phyloP scores from a whole-genome alignment of 1,140 invertebrate genomes.

The Mactra quadrangularis region DNA sequence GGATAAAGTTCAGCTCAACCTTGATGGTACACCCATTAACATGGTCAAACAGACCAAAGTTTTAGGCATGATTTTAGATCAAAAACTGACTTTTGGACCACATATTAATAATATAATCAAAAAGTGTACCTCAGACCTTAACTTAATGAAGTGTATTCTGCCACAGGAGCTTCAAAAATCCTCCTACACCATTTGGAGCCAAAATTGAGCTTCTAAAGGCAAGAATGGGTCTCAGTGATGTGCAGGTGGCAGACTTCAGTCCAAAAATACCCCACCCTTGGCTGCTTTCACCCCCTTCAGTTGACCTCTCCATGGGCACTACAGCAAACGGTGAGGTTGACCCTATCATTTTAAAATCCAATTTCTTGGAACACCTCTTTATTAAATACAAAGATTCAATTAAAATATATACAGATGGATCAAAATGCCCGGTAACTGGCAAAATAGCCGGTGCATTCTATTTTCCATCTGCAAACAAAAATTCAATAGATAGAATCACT shows the following conservation, averaged over 20 bases:
- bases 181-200: background rate
- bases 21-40: constrained; percentile 4
- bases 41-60: constrained; percentile 1
- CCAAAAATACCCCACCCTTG: background rate
- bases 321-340: background rate
- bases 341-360: background rate
- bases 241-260: background rate
- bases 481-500: background rate
- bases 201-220: background rate
- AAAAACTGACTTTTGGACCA: constrained; percentile 17
- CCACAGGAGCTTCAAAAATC: background rate
- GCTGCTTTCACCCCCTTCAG: background rate
- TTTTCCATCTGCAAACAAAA: background rate
- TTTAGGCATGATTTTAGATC: constrained; percentile 7
- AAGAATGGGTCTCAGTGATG: background rate
- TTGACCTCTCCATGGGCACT: background rate
- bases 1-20: background rate
- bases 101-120: constrained; percentile 23
- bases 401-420: constrained; percentile 30
- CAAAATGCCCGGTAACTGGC: constrained; percentile 11
- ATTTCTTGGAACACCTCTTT: too few species aligned
- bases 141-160: constrained; percentile 4
- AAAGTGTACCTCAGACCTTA: constrained; percentile 5
- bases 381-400: background rate
- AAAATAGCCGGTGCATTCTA: background rate